Evolutionary conservation across 2,113 vertebrate species (phyloP).

Genomic region (Tympanuchus pallidicinctus): DNA sequence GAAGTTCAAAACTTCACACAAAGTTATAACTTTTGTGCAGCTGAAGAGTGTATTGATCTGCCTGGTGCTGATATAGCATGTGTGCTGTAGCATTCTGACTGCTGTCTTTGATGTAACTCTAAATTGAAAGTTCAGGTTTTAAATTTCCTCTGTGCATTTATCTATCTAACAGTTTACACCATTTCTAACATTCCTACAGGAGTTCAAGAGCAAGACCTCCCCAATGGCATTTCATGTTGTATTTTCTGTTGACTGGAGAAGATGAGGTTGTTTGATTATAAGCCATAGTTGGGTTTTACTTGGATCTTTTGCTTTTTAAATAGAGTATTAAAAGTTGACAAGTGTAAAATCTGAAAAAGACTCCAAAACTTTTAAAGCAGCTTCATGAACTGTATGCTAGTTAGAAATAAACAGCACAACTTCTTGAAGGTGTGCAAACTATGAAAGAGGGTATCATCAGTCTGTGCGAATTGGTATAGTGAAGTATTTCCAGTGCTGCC

Average conservation of each 20-base stretch:
- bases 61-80: neutral
- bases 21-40: neutral
- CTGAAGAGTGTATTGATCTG: slow-evolving; percentile 9
- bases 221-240: neutral
- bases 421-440: neutral
- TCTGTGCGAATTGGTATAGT: neutral
- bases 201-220: neutral
- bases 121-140: neutral
- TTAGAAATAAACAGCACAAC: neutral
- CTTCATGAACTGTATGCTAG: neutral
- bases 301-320: neutral
- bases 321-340: neutral
- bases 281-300: neutral
- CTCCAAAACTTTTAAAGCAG: neutral
- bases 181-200: neutral
- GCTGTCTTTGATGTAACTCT: neutral
- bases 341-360: neutral
- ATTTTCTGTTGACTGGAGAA: neutral
- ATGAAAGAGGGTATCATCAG: neutral
- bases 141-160: neutral
- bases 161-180: neutral
- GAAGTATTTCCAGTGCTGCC: neutral
- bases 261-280: neutral
- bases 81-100: neutral
- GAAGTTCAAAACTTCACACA: neutral